Conservation (phyloP, 64 coral and sea anemone species). For the Dendrophyllia cribrosa region DNA sequence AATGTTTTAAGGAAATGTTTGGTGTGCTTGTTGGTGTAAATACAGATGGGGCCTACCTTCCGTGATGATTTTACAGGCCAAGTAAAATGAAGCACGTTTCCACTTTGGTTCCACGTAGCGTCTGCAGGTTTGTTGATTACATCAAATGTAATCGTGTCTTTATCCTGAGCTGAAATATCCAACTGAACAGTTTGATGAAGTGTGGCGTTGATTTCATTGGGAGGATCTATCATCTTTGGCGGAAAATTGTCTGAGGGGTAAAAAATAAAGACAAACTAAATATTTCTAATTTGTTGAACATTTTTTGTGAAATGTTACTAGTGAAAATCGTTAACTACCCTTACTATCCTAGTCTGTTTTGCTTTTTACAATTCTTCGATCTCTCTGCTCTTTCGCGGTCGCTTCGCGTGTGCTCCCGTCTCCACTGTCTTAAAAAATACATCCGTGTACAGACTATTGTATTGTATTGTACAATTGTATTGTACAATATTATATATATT, state of each 20-base stretch:
- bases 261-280: not conserved
- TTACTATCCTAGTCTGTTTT: no score
- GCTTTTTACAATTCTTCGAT: no score
- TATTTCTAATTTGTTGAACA: not conserved
- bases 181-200: not conserved
- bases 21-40: no score
- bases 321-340: no score
- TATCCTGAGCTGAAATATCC: constrained; percentile 17
- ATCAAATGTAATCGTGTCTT: constrained; percentile 1
- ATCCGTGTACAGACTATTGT: no score
- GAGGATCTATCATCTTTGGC: constrained; percentile 11
- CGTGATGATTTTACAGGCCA: not conserved
- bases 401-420: no score
- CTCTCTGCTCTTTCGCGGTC: no score
- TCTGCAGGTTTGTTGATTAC: not conserved
- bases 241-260: constrained; percentile 43
- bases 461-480: no score
- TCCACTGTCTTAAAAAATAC: no score
- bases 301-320: no score
- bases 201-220: not conserved
- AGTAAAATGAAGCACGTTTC: not conserved
- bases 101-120: not conserved
- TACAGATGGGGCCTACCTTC: not conserved
- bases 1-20: no score
- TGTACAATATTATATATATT: no score